Percentiles rank a stretch among this genome's conserved stretches.
These are phyloP conservation scores for Hipposideros larvatus DNA, from an alignment of 2,797 vertebrate genomes.

Conservation along the genomic window DNA sequence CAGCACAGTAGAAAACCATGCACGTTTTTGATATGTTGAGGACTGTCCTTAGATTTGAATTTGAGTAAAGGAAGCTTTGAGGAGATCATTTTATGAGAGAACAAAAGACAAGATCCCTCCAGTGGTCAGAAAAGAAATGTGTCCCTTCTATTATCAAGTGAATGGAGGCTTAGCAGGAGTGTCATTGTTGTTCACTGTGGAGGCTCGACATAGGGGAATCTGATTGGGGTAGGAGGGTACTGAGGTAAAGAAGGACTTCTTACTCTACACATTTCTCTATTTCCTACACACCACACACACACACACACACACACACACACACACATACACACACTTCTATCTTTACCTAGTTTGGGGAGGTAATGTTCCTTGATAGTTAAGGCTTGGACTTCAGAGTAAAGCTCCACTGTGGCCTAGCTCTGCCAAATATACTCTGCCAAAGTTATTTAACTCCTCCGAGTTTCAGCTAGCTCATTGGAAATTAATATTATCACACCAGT, in stretches of 20 bases:
- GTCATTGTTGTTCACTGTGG: neutral
- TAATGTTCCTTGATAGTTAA: neutral
- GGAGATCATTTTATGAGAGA: constrained; percentile 50
- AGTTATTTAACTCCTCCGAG: neutral
- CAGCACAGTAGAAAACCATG: constrained; percentile 49
- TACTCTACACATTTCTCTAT: neutral
- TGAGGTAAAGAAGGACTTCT: neutral
- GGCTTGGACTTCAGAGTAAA: constrained; percentile 3
- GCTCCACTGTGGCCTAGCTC: neutral
- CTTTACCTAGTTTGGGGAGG: neutral
- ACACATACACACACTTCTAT: neutral
- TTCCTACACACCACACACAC: neutral
- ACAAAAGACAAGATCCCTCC: constrained; percentile 56
- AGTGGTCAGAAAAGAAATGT: neutral
- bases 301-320: neutral
- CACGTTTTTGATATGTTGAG: neutral
- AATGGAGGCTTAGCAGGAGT: constrained; percentile 5
- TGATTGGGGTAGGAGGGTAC: neutral
- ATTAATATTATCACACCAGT: neutral
- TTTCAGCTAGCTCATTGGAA: neutral
- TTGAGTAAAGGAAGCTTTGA: constrained; percentile 64
- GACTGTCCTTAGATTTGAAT: constrained; percentile 51
- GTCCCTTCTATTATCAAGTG: constrained; percentile 18
- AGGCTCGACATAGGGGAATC: neutral
- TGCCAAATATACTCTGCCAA: neutral